Evolutionary conservation across 2,888 invertebrate species (phyloP).

Genomic region (Xanthostigma xanthostigma): DNA sequence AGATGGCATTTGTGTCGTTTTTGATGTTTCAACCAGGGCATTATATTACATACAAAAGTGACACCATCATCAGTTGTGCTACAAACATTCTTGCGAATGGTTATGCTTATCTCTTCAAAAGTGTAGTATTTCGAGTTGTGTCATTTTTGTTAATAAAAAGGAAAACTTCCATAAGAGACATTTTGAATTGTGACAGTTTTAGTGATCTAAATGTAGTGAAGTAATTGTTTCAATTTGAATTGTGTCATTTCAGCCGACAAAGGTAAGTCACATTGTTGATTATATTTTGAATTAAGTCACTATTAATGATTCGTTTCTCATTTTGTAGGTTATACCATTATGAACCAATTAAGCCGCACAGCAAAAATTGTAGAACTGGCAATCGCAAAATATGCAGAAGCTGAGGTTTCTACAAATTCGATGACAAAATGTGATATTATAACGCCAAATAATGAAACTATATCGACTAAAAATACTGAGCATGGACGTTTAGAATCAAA

Average conservation of each 20-base stretch:
- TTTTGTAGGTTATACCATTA: background rate
- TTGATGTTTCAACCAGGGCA: background rate
- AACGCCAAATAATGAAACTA: no score
- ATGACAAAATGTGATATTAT: no score
- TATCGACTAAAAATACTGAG: no score
- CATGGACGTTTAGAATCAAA: no score
- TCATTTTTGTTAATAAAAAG: no score
- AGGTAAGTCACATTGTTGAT: background rate
- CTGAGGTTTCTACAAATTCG: no score
- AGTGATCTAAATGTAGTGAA: background rate
- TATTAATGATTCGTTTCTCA: background rate
- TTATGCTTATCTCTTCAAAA: background rate
- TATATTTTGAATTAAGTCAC: background rate
- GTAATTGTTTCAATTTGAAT: background rate
- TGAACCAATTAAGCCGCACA: no score
- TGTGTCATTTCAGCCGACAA: background rate
- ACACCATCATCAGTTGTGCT: background rate
- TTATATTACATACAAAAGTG: background rate
- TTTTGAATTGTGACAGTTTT: constrained; percentile 3
- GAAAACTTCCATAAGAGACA: background rate
- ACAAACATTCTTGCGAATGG: background rate
- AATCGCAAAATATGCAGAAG: background rate
- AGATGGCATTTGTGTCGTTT: background rate
- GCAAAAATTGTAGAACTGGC: background rate
- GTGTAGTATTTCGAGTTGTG: constrained; percentile 1